phyloP scores from a whole-genome alignment of 1,140 invertebrate species.

The Ceratina japonica region DNA sequence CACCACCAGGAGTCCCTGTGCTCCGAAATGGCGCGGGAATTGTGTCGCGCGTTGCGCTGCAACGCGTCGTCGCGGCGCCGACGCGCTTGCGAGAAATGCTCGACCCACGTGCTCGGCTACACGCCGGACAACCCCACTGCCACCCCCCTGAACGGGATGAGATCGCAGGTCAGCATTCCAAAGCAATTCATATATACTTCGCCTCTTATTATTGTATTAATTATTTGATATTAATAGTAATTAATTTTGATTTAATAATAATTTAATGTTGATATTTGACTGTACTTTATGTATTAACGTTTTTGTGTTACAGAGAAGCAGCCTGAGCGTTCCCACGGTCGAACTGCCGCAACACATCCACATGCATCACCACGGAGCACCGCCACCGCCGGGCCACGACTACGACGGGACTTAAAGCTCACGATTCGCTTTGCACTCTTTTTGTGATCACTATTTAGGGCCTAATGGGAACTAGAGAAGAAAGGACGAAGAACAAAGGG shows the following conservation, averaged over 20 bases:
- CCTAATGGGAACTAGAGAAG: neutral
- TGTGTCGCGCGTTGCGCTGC: slow-evolving; percentile 88
- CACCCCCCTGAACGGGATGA: slow-evolving; percentile 75
- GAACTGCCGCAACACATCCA: slow-evolving; percentile 78
- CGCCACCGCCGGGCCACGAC: slow-evolving; percentile 68
- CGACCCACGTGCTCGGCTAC: slow-evolving; percentile 79
- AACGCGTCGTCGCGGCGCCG: slow-evolving; percentile 83
- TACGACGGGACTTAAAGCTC: slow-evolving; percentile 68
- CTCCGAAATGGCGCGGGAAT: slow-evolving; percentile 89
- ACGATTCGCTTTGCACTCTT: neutral
- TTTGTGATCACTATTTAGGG: neutral
- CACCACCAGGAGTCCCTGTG: slow-evolving; percentile 87
- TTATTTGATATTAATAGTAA: no score
- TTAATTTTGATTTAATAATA: neutral
- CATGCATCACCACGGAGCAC: slow-evolving; percentile 73
- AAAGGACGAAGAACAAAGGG: neutral
- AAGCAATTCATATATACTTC: neutral
- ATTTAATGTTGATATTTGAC: no score
- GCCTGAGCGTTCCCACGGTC: slow-evolving; percentile 71
- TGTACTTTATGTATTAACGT: no score
- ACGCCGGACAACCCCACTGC: slow-evolving; percentile 75
- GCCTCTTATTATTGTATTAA: no score
- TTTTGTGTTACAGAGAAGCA: slow-evolving; percentile 71
- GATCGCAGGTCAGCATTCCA: slow-evolving; percentile 71
- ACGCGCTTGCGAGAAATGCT: slow-evolving; percentile 85